Conservation (phyloP, 2,888 invertebrate genomes). For the Stictocephala bisonia region DNA sequence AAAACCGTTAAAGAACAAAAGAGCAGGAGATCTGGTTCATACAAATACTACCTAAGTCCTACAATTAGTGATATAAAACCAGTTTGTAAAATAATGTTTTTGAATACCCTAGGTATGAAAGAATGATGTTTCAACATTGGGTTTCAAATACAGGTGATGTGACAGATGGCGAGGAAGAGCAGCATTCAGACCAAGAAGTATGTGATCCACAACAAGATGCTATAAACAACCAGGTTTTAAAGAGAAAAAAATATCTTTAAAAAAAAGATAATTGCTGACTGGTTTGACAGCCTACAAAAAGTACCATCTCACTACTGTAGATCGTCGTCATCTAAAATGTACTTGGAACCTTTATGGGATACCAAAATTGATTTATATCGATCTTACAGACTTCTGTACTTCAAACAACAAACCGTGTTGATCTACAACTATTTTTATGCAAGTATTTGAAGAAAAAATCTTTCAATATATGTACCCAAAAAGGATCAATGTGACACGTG, state of each 20-base stretch:
- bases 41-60: slow-evolving; percentile 20
- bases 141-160: neutral
- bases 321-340: slow-evolving; percentile 18
- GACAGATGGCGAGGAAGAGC: neutral
- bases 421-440: slow-evolving; percentile 17
- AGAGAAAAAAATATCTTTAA: too few relatives aligned
- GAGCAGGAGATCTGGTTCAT: slow-evolving; percentile 29
- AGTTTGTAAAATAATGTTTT: slow-evolving; percentile 34
- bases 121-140: slow-evolving; percentile 39
- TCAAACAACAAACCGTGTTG: slow-evolving; percentile 17
- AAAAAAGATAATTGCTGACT: neutral
- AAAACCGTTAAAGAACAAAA: neutral
- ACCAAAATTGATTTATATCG: slow-evolving; percentile 29
- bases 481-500: slow-evolving; percentile 46
- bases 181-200: neutral
- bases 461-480: slow-evolving; percentile 50
- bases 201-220: neutral
- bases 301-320: slow-evolving; percentile 44
- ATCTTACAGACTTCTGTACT: slow-evolving; percentile 24
- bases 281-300: slow-evolving; percentile 39
- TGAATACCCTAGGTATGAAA: slow-evolving; percentile 28
- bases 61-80: slow-evolving; percentile 6
- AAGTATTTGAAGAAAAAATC: slow-evolving; percentile 30
- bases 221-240: neutral
- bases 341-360: slow-evolving; percentile 34